phyloP scores from a whole-genome alignment of 2,113 vertebrate genomes.

The Callipepla californica region DNA sequence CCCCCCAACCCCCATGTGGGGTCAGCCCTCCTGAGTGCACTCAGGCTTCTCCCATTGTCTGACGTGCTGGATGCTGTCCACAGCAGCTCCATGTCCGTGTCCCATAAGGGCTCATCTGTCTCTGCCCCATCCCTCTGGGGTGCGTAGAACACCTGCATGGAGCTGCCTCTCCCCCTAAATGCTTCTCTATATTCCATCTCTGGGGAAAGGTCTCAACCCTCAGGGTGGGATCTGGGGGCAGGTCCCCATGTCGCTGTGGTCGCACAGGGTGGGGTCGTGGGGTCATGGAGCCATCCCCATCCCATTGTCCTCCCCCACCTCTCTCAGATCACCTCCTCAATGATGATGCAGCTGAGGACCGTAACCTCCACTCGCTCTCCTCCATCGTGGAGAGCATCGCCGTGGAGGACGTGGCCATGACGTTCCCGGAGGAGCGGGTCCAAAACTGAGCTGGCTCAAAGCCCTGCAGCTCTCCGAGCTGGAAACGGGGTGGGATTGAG shows the following conservation, averaged over 20 bases:
- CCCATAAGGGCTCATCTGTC: fast-evolving
- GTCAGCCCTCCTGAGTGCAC: background rate
- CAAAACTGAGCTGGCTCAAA: slow-evolving; percentile 69
- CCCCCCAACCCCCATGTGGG: too few species aligned
- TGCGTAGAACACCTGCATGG: too few species aligned
- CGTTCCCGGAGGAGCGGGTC: slow-evolving; percentile 80
- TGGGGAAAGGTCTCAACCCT: background rate
- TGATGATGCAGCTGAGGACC: slow-evolving; percentile 82
- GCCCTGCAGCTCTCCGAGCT: background rate
- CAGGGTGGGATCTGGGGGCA: background rate
- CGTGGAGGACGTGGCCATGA: slow-evolving; percentile 80
- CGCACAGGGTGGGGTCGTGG: fast-evolving
- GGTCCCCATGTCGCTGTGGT: background rate
- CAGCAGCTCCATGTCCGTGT: background rate
- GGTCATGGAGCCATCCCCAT: background rate
- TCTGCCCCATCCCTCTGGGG: background rate
- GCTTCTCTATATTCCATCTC: background rate
- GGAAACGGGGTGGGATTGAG: background rate
- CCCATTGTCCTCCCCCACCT: background rate
- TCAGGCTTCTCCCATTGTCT: background rate
- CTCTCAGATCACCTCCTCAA: slow-evolving; percentile 88
- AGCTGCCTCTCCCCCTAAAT: too few species aligned
- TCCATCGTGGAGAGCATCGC: slow-evolving; percentile 95
- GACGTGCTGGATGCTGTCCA: background rate
- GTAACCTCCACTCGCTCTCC: slow-evolving; percentile 89